Conservation (phyloP, 2,797 vertebrate species). For the Coregonus suidteri region DNA sequence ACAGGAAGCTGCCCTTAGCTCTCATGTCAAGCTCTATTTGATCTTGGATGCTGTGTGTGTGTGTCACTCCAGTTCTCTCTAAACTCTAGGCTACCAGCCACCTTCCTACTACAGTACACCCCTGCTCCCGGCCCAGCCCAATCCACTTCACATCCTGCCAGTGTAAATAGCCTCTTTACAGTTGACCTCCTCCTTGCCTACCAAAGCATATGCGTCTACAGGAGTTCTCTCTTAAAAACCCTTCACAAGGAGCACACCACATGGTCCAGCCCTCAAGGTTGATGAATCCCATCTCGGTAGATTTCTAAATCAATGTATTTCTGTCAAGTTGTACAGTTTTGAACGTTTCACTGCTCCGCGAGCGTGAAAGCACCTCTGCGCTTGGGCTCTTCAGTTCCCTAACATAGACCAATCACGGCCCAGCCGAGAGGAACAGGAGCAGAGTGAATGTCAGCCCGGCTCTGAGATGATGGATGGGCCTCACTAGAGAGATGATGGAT, state of each 20-base stretch:
- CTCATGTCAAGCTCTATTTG: slow-evolving; percentile 7
- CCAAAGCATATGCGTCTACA: neutral
- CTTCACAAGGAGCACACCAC: neutral
- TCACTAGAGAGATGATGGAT: slow-evolving; percentile 72
- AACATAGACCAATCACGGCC: slow-evolving; percentile 59
- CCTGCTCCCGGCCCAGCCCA: too few relatives aligned
- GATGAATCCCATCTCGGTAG: slow-evolving; percentile 51
- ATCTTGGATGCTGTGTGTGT: slow-evolving; percentile 13
- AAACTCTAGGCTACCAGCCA: too few relatives aligned
- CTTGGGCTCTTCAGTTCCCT: slow-evolving; percentile 31
- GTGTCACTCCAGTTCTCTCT: neutral
- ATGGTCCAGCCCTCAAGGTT: slow-evolving; percentile 24
- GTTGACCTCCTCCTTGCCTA: too few relatives aligned
- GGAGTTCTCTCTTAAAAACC: neutral
- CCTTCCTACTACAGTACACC: too few relatives aligned
- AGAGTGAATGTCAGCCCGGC: slow-evolving; percentile 66
- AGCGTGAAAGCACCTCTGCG: slow-evolving; percentile 53
- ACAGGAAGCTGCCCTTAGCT: neutral
- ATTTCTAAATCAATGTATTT: slow-evolving; percentile 60
- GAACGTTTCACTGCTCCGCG: slow-evolving; percentile 44
- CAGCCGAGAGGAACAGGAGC: slow-evolving; percentile 68
- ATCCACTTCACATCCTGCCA: too few relatives aligned
- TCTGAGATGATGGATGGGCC: slow-evolving; percentile 71
- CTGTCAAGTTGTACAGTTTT: slow-evolving; percentile 56
- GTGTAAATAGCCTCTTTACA: too few relatives aligned